Evolutionary conservation across 2,888 invertebrate genomes (phyloP).

Genomic region (Drosophila glabriapex): DNA sequence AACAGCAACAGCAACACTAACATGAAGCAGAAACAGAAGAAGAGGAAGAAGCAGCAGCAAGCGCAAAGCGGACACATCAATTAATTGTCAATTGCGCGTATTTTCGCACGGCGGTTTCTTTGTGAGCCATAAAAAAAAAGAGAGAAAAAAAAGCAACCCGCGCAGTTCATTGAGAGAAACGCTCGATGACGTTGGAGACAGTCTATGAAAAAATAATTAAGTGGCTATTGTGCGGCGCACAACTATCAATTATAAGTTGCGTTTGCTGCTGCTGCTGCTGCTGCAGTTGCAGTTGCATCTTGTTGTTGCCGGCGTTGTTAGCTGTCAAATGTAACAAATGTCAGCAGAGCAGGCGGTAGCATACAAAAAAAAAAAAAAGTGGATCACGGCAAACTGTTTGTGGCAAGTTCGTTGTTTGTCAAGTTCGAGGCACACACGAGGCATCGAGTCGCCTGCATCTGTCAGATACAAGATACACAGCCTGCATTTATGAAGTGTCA

Average conservation of each 20-base stretch:
- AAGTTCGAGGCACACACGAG: conserved; percentile 58
- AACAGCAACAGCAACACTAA: conserved; percentile 27
- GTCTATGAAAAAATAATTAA: conserved; percentile 78
- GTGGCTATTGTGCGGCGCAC: conserved; percentile 69
- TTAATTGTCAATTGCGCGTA: conserved; percentile 82
- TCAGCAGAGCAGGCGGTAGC: conserved; percentile 55
- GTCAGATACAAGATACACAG: conserved; percentile 64
- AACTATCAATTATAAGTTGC: conserved; percentile 71
- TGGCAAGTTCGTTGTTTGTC: conserved; percentile 72
- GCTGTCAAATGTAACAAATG: conserved; percentile 82
- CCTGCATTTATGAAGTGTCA: conserved; percentile 80
- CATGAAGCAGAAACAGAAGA: neutral
- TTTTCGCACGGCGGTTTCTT: conserved; percentile 80
- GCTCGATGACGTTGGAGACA: conserved; percentile 33
- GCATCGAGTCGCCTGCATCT: conserved; percentile 59
- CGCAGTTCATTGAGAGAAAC: conserved; percentile 70
- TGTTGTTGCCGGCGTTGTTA: conserved; percentile 77
- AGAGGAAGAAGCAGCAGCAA: conserved; percentile 33
- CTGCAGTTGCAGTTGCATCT: conserved; percentile 49
- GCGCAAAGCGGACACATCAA: conserved; percentile 78
- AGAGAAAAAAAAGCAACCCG: conserved; percentile 31
- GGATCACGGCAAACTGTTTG: conserved; percentile 59
- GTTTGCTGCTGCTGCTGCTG: conserved; percentile 11
- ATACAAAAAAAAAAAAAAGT: conserved; percentile 46
- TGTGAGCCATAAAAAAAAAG: conserved; percentile 53